Base-by-base conservation (phyloP, 1,140 invertebrate genomes). In the Lucilia sericata region DNA sequence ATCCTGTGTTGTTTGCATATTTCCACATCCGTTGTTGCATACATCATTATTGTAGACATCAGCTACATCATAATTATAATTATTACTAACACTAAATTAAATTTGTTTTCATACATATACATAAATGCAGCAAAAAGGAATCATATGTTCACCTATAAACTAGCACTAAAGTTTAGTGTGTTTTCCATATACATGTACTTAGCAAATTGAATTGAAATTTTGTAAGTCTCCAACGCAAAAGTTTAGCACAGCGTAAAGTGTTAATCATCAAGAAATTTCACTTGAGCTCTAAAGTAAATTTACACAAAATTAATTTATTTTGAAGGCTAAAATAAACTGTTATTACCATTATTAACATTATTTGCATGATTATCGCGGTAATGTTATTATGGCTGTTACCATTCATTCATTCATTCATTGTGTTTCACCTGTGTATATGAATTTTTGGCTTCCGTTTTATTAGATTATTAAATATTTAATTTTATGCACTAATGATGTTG, bases 181-280 rank as follows among this genome's bases (percentile, higher is more conserved):
- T 70, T 25, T 9, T 21, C 0, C 21, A 25, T 21, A 60, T 60
- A 60, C 55, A 60, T n/a, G n/a, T n/a, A n/a, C 55, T n/a, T 2
- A 60, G 1, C 13, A 1, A 60, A n/a, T 30, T 30, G 25, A 60
- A 60, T 42, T 55, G 51, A 13, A 55, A 12, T 12, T 42, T 42
- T 42, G 12, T 12, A 12, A 12, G 13, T 55, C 12, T 13, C 42
- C 12, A 17, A 70, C 65, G 10, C 19, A 10, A 70, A 25, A 70
- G 65, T n/a, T 78, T 19, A 75, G 14, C 60, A 84, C 80, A 74
- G 30, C 84, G 84, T 82, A 36, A 84, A 82, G 84, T 84, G 84
- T 84, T 84, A 84, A 82, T 84, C 78, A 84, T 84, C 36, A 84
- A 84, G 83, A 84, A 82, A 82, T 84, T 84, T 82, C 21, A 12